Evolutionary conservation across 2,113 vertebrate species (phyloP), one percentile per base, ranked within the genome.

Genomic region (Pomatorhinus ruficollis): DNA sequence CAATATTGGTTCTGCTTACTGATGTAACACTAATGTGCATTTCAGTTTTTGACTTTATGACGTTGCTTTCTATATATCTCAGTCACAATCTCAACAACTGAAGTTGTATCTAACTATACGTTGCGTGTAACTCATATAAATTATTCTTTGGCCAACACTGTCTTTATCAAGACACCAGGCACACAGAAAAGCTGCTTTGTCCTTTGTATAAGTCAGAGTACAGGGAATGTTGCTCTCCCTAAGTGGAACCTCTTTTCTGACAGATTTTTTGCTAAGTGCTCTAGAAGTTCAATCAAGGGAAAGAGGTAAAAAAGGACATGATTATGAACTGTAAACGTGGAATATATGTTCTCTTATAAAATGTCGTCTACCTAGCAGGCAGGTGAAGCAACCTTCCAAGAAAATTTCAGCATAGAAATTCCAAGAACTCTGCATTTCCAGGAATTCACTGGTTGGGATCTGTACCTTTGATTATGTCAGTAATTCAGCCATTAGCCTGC

Each of bases 21-120:
- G 12, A 59, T 3, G 23, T 15, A 39, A 53, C 23, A 6, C 16
- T 61, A 35, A 59, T 15, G 33, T 60, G 49, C 22, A 7, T 28
- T 28, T 64, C 8, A 18, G 7, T 15, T 44, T 81, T 60, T 66
- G 1, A 28, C 14, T 66, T 83, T 37, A n/a, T 31, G 24, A 5
- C 20, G 9, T 53, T n/a, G 25, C 16, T 94, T 68, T 45, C 75
- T 65, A 5, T 5, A 1, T 44, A 14, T 21, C 71, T 21, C 8
- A 5, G 61, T 44, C 77, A 37, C 47, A 64, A 33, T 35, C 42
- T 27, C n/a, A 15, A 1, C 16, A 57, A 5, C 17, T 61, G 28
- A 5, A 35, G 21, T 4, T 37, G 27, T 6, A 3, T 3, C 1
- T 3, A 30, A 54, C 11, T 22, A 27, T 1, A 12, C 7, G 83